A percentile compares a stretch with the other conserved stretches of the same genome.
Evolutionary conservation across 2,797 vertebrate genomes (phyloP).

Genomic region (Furcifer pardalis): DNA sequence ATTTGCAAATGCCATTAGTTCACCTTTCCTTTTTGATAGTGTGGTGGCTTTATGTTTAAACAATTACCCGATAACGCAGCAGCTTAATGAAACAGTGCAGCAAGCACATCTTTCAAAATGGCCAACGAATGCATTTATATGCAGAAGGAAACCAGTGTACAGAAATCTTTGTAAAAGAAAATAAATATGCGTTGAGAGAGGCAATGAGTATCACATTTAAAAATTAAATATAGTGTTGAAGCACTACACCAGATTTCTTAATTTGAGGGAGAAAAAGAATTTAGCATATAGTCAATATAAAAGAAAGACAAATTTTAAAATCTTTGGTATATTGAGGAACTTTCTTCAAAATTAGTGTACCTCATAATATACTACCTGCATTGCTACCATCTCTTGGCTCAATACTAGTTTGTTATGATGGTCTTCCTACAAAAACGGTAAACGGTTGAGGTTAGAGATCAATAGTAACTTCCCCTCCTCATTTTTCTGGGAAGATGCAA

Average conservation of each 20-base stretch:
- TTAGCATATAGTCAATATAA: constrained; percentile 6
- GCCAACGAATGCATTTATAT: constrained; percentile 68
- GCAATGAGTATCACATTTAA: neutral
- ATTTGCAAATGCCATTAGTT: constrained; percentile 90
- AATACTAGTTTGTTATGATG: neutral
- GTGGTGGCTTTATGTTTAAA: constrained; percentile 85
- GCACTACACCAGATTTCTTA: neutral
- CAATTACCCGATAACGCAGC: constrained; percentile 82
- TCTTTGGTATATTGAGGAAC: neutral
- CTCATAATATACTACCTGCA: neutral
- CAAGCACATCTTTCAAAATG: constrained; percentile 74
- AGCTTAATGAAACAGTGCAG: constrained; percentile 78
- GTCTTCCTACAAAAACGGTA: neutral
- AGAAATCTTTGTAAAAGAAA: constrained; percentile 58
- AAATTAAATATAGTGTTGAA: constrained; percentile 25
- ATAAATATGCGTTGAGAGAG: constrained; percentile 5
- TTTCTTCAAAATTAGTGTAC: neutral
- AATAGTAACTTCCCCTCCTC: neutral
- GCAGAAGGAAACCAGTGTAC: constrained; percentile 62
- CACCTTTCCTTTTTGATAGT: constrained; percentile 86
- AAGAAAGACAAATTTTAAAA: neutral
- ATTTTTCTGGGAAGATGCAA: neutral
- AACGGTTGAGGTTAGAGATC: neutral
- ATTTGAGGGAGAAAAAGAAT: accelerated
- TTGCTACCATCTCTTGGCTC: neutral